These are phyloP conservation scores for Thereva nobilitata DNA, from an alignment of 2,888 invertebrate species.

Conservation along the genomic window DNA sequence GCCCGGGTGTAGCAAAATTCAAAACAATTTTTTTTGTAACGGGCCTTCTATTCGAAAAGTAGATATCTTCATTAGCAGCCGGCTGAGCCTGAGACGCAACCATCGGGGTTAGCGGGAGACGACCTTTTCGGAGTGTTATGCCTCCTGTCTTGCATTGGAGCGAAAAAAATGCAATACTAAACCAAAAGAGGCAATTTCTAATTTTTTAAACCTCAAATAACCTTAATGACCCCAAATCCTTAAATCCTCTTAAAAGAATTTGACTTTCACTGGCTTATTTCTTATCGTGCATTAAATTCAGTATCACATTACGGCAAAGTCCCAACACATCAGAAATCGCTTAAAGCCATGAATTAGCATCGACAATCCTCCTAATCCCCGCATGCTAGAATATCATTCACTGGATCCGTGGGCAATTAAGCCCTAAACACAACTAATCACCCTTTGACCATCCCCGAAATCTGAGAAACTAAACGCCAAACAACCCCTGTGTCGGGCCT, in stretches of 20 bases:
- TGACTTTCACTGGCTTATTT: too few relatives aligned
- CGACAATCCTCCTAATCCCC: constrained; percentile 8
- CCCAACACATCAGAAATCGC: background rate
- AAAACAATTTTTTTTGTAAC: too few relatives aligned
- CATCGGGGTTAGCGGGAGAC: too few relatives aligned
- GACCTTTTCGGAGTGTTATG: too few relatives aligned
- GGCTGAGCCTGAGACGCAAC: too few relatives aligned
- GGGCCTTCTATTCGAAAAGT: too few relatives aligned
- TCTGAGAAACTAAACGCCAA: constrained; percentile 20
- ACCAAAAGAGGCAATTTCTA: too few relatives aligned
- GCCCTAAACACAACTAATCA: constrained; percentile 31
- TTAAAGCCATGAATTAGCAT: constrained; percentile 13
- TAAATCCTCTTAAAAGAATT: background rate
- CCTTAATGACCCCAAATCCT: background rate
- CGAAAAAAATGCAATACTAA: too few relatives aligned
- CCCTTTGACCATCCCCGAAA: constrained; percentile 15
- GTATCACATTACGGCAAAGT: constrained; percentile 1
- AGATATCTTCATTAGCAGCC: too few relatives aligned
- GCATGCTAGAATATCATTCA: background rate
- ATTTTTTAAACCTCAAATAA: too few relatives aligned
- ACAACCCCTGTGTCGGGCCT: constrained; percentile 16
- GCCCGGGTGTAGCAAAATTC: too few relatives aligned
- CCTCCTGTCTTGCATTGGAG: too few relatives aligned
- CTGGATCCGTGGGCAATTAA: constrained; percentile 16
- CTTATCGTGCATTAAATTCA: background rate